These are phyloP conservation scores for Rhinichthys osculus DNA, from an alignment of 2,797 vertebrate species.

Conservation along the genomic window DNA sequence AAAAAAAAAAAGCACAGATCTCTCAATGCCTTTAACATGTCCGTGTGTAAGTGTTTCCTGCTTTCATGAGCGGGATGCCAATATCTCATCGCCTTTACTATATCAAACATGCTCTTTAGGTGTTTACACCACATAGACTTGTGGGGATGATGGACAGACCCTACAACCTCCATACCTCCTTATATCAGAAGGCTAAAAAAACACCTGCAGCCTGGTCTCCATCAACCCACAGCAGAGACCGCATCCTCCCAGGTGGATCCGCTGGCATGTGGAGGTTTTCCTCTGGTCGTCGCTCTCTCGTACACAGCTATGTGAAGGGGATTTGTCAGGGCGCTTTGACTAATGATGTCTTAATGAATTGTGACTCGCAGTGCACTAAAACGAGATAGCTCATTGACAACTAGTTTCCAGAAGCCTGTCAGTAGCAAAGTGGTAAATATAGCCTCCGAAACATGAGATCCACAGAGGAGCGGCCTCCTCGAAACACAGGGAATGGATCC, in stretches of 20 bases:
- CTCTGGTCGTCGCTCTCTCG: not conserved
- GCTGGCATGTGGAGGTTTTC: not conserved
- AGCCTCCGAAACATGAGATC: conserved; percentile 73
- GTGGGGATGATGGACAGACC: conserved; percentile 45
- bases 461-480: conserved; percentile 59
- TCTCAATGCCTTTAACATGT: conserved; percentile 2
- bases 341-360: conserved; percentile 83
- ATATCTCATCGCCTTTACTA: conserved; percentile 48
- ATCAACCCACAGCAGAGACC: not conserved
- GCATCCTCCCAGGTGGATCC: not conserved
- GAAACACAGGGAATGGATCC: conserved; percentile 54
- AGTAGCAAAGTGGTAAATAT: conserved; percentile 78
- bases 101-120: conserved; percentile 52
- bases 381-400: conserved; percentile 76
- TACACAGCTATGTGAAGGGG: not conserved
- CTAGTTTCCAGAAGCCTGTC: conserved; percentile 77
- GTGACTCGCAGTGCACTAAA: conserved; percentile 71
- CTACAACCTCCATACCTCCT: conserved; percentile 51
- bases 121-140: conserved; percentile 58
- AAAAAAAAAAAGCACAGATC: conserved; percentile 14
- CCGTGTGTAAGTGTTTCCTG: conserved; percentile 34
- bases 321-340: conserved; percentile 60
- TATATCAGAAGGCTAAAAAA: not conserved
- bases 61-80: conserved; percentile 47
- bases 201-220: conserved; percentile 1